Percentiles rank a stretch among this genome's conserved stretches.
Evolutionary conservation across 2,888 invertebrate genomes (phyloP).

Genomic region (Germaria angustata): DNA sequence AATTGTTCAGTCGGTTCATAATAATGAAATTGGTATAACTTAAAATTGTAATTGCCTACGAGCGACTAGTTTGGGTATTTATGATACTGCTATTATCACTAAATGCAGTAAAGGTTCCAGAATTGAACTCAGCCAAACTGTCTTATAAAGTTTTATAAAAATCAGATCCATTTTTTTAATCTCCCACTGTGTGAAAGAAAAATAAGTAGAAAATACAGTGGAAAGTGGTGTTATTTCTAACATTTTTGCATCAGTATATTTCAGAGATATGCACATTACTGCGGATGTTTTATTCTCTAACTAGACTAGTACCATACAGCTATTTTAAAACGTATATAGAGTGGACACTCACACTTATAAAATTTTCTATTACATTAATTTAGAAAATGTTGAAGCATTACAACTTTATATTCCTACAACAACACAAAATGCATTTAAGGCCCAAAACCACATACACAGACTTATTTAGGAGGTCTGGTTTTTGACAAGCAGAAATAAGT

Average conservation of each 20-base stretch:
- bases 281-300: constrained; percentile 13
- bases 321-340: constrained; percentile 30
- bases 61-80: too few relatives aligned
- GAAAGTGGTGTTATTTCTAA: constrained; percentile 4
- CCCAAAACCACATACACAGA: constrained; percentile 45
- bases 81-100: too few relatives aligned
- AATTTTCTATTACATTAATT: neutral
- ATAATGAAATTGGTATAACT: too few relatives aligned
- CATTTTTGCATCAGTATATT: neutral
- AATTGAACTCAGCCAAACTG: too few relatives aligned
- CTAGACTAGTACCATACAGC: neutral
- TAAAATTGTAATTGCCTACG: too few relatives aligned
- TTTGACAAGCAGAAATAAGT: neutral
- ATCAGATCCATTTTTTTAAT: too few relatives aligned
- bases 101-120: too few relatives aligned
- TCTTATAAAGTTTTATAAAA: too few relatives aligned
- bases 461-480: constrained; percentile 15
- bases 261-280: neutral
- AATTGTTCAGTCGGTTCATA: too few relatives aligned
- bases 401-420: constrained; percentile 49
- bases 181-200: too few relatives aligned
- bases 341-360: constrained; percentile 3
- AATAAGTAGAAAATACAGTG: neutral
- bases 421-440: constrained; percentile 38
- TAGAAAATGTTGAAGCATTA: neutral